A percentile compares a stretch with the other conserved stretches of the same genome.
Conservation (phyloP, 2,888 invertebrate species). For the Volucella inflata region DNA sequence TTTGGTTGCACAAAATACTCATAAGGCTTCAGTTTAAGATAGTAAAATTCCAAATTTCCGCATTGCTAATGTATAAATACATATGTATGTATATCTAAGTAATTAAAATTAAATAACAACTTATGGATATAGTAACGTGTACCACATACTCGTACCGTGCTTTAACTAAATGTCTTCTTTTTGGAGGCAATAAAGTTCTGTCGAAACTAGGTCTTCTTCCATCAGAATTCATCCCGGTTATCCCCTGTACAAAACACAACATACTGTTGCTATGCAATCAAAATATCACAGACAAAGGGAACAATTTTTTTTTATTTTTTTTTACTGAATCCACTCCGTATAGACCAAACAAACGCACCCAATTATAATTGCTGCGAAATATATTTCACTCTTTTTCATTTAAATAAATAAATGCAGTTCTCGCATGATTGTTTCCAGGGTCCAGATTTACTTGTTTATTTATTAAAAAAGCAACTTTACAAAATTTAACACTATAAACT, state of each 20-base stretch:
- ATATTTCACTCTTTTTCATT: conserved; percentile 35
- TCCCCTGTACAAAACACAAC: conserved; percentile 77
- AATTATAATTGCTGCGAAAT: conserved; percentile 24
- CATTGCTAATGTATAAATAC: too few species aligned
- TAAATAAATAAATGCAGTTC: conserved; percentile 35
- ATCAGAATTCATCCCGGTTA: conserved; percentile 74
- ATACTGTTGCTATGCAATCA: conserved; percentile 75
- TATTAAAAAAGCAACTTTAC: neutral
- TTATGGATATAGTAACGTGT: neutral
- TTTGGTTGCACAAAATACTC: too few species aligned
- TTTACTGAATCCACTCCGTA: neutral
- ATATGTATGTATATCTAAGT: too few species aligned
- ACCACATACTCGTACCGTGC: conserved; percentile 57
- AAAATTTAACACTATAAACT: conserved; percentile 7
- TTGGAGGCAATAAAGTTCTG: conserved; percentile 50
- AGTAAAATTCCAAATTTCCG: too few species aligned
- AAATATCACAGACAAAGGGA: conserved; percentile 26
- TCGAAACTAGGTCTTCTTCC: conserved; percentile 69
- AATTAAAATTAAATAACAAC: too few species aligned
- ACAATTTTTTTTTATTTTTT: neutral
- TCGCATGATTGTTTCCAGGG: conserved; percentile 41
- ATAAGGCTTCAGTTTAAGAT: too few species aligned
- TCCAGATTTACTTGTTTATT: conserved; percentile 47
- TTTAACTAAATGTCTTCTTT: conserved; percentile 63
- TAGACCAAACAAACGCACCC: conserved; percentile 3